phyloP scores from a whole-genome alignment of 1,140 invertebrate species.

The Drosophila dunni region DNA sequence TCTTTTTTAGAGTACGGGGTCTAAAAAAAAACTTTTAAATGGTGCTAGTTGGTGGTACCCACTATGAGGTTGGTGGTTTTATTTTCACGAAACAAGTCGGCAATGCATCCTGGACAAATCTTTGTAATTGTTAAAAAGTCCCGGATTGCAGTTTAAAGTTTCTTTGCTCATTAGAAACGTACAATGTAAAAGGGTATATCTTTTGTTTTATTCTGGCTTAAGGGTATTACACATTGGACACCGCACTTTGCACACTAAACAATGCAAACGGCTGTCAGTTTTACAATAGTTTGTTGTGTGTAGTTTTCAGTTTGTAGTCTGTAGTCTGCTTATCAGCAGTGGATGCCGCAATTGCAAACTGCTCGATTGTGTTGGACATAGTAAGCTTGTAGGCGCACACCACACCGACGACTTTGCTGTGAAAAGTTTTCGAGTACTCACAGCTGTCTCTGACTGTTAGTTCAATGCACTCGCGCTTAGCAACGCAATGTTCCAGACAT shows the following conservation, averaged over 20 bases:
- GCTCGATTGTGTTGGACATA: slow-evolving; percentile 38
- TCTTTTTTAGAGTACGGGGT: too few species aligned
- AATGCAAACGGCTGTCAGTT: slow-evolving; percentile 44
- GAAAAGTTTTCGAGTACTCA: slow-evolving; percentile 51
- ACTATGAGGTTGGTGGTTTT: slow-evolving; percentile 3
- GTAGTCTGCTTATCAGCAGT: slow-evolving; percentile 52
- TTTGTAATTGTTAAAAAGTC: slow-evolving; percentile 2
- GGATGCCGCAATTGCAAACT: slow-evolving; percentile 15
- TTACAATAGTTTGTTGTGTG: slow-evolving; percentile 28
- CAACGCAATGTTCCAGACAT: slow-evolving; percentile 63
- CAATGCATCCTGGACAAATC: neutral
- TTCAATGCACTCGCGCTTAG: slow-evolving; percentile 65
- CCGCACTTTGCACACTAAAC: slow-evolving; percentile 28
- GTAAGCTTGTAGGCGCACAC: slow-evolving; percentile 67
- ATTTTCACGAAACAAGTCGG: neutral
- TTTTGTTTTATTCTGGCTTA: neutral
- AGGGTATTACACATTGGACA: slow-evolving; percentile 26
- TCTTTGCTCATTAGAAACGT: neutral
- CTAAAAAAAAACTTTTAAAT: too few species aligned
- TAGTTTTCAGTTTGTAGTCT: neutral
- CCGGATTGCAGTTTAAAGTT: too few species aligned
- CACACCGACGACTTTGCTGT: slow-evolving; percentile 46
- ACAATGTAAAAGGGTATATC: neutral
- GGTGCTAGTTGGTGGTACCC: too few species aligned
- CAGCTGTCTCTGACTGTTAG: slow-evolving; percentile 42